Base-by-base conservation (phyloP, 2,113 vertebrate species). In the Zapus hudsonius region DNA sequence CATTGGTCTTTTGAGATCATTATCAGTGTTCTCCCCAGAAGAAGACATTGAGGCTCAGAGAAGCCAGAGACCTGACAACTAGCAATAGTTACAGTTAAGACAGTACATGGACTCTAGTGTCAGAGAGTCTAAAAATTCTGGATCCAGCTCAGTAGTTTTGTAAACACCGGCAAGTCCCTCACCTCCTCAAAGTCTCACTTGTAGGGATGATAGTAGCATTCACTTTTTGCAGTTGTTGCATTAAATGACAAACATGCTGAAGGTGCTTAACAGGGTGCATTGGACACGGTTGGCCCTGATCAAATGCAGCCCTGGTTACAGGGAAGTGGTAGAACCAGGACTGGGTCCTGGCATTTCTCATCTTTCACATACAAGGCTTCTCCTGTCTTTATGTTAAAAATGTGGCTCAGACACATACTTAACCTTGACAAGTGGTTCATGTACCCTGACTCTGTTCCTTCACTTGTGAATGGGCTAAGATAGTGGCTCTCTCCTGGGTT, bases 171-270 rank as follows among this genome's bases (percentile, higher is more conserved):
- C 33, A 75, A 72, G 3, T 82, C 87, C 36, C 31, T 93, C 31
- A 67, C 11, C 15, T 9, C n/a, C 31, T 82, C 7, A 67, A 20
- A 90, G 44, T 19, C 63, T 69, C 38, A 40, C 88, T 55, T 87
- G 13, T 72, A 78, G 74, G 44, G 27, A 78, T 66, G 75, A 76
- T 36, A 69, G 15, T n/a, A 33, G 19, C 42, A 52, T 20, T 82
- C 47, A 82, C 33, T 78, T 92, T 33, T 31, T 23, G 64, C 2
- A 70, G 16, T 47, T 44, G 29, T 27, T 87, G 36, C 64, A 38
- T 74, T 63, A 79, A 92, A 38, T 85, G n/a, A 86, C 90, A 92
- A 89, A 38, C 25, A 3, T 52, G 13, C 27, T 79, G 55, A 57
- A 81, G 59, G 20, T 42, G 17, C 73, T 91, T 76, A 90, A 69